Percentiles rank a stretch among this genome's conserved stretches.
phyloP scores from a whole-genome alignment of 2,113 vertebrate species.

The Eptesicus fuscus region DNA sequence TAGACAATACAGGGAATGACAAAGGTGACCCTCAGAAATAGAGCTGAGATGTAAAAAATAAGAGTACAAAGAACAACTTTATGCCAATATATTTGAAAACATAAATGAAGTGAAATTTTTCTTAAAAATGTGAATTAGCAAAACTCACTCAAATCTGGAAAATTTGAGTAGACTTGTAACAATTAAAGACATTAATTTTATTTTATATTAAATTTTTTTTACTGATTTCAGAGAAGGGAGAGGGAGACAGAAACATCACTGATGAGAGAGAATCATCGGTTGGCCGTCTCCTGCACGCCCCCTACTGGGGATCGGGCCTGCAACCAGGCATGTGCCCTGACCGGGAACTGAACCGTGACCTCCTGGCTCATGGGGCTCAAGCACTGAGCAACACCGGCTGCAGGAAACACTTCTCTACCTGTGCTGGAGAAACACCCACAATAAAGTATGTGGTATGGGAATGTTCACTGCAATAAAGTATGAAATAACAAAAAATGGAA shows the following conservation, averaged over 20 bases:
- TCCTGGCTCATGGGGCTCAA: no score
- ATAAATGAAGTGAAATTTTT: background rate
- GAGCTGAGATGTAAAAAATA: background rate
- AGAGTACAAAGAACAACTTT: background rate
- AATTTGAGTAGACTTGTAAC: background rate
- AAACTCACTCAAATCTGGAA: background rate
- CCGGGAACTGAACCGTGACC: no score
- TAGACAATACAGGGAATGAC: background rate
- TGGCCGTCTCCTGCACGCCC: no score
- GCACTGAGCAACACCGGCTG: background rate
- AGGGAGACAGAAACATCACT: no score
- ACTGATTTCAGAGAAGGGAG: no score
- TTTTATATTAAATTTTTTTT: no score
- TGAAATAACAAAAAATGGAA: background rate
- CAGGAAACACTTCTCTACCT: background rate
- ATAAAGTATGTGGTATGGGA: no score
- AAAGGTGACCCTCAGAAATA: background rate
- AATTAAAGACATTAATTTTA: background rate
- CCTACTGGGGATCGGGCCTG: no score
- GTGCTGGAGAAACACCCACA: background rate
- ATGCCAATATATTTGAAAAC: background rate
- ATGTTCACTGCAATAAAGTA: background rate
- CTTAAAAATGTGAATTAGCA: constrained; percentile 1
- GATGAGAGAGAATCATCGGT: no score
- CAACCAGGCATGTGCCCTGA: no score